phyloP scores from a whole-genome alignment of 92 coral and sea anemone genomes.

The Actinostola sp. region DNA sequence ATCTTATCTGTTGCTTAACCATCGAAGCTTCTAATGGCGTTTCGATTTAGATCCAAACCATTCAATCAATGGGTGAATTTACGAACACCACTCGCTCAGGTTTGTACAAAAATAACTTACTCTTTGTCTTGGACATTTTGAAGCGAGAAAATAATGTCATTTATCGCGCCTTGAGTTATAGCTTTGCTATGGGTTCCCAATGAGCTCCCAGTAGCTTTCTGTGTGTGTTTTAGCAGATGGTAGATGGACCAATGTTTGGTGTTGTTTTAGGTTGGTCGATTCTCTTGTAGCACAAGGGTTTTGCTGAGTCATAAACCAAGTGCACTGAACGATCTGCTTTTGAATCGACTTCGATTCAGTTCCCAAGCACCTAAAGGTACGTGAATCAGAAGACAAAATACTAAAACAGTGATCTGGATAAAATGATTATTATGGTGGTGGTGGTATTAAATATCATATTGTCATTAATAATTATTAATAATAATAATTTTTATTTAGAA shows the following conservation, averaged over 20 bases:
- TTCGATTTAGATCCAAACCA: constrained; percentile 29
- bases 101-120: neutral
- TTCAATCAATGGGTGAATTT: constrained; percentile 23
- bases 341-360: constrained; percentile 20
- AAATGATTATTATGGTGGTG: neutral
- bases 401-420: neutral
- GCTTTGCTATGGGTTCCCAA: neutral
- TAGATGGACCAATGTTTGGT: neutral
- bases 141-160: neutral
- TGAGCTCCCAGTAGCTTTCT: neutral
- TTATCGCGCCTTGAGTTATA: no score
- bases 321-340: constrained; percentile 3
- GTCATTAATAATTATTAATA: no score
- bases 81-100: constrained; percentile 21
- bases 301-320: constrained; percentile 50
- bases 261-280: constrained; percentile 27
- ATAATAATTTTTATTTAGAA: no score
- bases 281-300: constrained; percentile 37
- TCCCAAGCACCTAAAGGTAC: constrained; percentile 51
- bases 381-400: neutral
- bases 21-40: constrained; percentile 20
- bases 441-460: neutral
- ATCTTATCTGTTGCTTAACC: neutral
- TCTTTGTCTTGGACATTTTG: no score
- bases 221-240: neutral